A percentile compares a stretch with the other conserved stretches of the same genome.
phyloP scores from a whole-genome alignment of 2,888 invertebrate species.

The Pedicia rivosa region DNA sequence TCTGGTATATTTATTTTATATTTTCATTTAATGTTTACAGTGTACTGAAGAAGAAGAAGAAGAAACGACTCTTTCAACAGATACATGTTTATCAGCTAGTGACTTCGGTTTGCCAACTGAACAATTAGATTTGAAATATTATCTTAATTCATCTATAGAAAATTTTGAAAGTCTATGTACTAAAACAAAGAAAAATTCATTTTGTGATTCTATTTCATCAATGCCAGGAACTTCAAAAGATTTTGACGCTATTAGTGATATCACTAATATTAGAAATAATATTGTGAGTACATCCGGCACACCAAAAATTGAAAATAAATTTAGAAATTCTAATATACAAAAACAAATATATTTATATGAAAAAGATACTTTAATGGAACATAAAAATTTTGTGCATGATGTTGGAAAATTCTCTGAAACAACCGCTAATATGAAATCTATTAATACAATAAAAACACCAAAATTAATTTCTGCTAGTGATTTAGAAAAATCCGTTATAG shows the following conservation, averaged over 20 bases:
- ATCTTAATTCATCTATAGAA: no score
- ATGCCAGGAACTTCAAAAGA: no score
- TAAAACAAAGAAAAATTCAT: no score
- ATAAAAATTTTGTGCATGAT: conserved; percentile 2
- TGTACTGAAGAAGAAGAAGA: conserved; percentile 38
- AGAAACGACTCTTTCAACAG: conserved; percentile 38
- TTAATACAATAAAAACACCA: not conserved
- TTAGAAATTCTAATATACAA: conserved; percentile 16
- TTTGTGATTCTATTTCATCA: no score
- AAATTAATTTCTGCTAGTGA: conserved; percentile 6
- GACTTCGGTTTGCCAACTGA: not conserved
- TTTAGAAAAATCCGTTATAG: conserved; percentile 3
- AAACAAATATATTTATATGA: conserved; percentile 28
- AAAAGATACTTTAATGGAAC: conserved; percentile 9
- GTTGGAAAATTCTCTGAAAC: conserved; percentile 1
- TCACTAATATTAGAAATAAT: no score
- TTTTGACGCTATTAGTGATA: no score
- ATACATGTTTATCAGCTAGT: conserved; percentile 26
- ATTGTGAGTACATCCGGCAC: no score
- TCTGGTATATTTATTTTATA: not conserved
- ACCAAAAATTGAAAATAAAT: conserved; percentile 4
- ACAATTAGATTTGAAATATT: not conserved
- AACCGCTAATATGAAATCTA: not conserved
- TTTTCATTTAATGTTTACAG: conserved; percentile 15
- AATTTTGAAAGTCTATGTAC: no score